Evolutionary conservation across 2,113 vertebrate genomes (phyloP).

Genomic region (Chaetops frenatus): DNA sequence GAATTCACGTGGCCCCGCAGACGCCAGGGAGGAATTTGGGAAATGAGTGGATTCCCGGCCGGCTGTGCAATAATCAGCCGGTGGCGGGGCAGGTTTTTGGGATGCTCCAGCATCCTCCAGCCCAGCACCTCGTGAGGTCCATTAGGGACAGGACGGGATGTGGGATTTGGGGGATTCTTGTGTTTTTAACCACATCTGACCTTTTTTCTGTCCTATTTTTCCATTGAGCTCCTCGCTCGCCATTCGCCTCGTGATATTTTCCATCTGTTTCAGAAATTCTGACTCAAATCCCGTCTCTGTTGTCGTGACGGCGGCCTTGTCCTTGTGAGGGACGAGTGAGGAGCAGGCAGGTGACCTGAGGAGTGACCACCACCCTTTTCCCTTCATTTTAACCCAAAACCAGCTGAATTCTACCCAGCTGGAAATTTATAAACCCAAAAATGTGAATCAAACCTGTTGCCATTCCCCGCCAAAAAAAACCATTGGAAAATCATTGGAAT

Average conservation of each 20-base stretch:
- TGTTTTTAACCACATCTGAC: background rate
- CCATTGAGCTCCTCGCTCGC: background rate
- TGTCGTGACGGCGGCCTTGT: background rate
- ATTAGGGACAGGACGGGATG: background rate
- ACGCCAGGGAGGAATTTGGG: constrained; percentile 6
- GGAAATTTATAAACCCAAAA: background rate
- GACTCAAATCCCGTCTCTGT: background rate
- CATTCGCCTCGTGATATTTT: background rate
- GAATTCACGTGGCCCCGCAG: background rate
- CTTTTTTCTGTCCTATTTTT: background rate
- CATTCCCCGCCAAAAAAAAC: accelerated
- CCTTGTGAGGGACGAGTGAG: background rate
- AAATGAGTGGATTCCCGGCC: background rate
- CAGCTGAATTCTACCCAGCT: background rate
- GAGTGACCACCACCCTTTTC: background rate
- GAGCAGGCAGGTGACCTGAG: background rate
- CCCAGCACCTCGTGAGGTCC: background rate
- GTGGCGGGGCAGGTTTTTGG: background rate
- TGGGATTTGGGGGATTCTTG: background rate
- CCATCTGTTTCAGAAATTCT: background rate
- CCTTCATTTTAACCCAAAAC: background rate
- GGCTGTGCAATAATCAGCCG: background rate
- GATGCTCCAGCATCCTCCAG: background rate
- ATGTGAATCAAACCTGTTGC: accelerated
- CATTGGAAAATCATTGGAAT: accelerated